Conservation (phyloP, 2,888 invertebrate genomes). For the Drosophila flavopinicola region DNA sequence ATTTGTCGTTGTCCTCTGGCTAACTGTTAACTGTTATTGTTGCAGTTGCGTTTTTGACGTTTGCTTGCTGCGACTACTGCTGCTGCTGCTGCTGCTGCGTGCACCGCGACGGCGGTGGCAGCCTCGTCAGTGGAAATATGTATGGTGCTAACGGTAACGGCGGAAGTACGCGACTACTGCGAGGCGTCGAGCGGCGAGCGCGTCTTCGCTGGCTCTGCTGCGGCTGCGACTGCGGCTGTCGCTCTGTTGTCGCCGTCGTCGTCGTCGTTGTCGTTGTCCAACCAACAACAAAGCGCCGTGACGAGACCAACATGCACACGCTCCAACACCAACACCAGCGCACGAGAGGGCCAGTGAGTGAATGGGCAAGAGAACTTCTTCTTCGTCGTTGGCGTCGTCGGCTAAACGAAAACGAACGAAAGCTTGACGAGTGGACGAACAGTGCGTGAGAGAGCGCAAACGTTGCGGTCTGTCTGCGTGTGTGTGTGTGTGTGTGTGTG, state of each 20-base stretch:
- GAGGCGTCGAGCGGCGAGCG: conserved; percentile 73
- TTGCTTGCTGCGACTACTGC: conserved; percentile 33
- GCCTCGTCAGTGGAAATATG: conserved; percentile 62
- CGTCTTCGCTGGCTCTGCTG: conserved; percentile 73
- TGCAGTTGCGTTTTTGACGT: conserved; percentile 36
- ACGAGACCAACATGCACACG: conserved; percentile 50
- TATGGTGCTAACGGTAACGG: conserved; percentile 79
- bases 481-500: conserved; percentile 15
- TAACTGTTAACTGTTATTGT: conserved; percentile 47
- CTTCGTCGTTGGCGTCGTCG: conserved; percentile 38
- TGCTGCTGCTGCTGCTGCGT: conserved; percentile 58
- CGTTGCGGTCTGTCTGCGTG: conserved; percentile 12
- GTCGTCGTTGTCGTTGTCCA: conserved; percentile 54
- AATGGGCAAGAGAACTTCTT: conserved; percentile 60
- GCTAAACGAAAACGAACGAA: conserved; percentile 60
- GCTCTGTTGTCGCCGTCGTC: conserved; percentile 52
- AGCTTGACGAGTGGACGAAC: conserved; percentile 65
- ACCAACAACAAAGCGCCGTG: conserved; percentile 68
- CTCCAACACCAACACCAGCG: conserved; percentile 37
- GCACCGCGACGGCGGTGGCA: conserved; percentile 72
- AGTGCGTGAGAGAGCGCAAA: conserved; percentile 49
- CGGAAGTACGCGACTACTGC: conserved; percentile 78
- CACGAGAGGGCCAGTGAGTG: conserved; percentile 53
- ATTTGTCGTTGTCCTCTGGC: conserved; percentile 51
- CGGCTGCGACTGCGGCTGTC: conserved; percentile 46